phyloP scores from a whole-genome alignment of 2,888 invertebrate species.

The Orchestes rusci region DNA sequence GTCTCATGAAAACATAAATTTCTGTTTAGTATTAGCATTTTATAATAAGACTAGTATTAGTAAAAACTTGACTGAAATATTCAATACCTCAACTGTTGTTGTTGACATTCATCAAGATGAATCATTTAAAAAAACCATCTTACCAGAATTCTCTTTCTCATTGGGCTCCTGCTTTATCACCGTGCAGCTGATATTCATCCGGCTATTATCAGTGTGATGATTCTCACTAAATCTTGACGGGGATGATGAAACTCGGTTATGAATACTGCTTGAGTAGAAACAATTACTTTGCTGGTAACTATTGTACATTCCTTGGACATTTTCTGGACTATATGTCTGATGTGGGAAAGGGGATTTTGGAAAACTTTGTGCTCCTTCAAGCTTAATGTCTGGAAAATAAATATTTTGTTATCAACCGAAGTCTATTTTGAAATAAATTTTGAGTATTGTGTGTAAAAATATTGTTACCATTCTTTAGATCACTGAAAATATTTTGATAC shows the following conservation, averaged over 20 bases:
- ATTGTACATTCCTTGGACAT: slow-evolving; percentile 38
- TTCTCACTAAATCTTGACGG: slow-evolving; percentile 18
- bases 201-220: slow-evolving; percentile 1
- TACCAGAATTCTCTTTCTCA: slow-evolving; percentile 29
- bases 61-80: too few relatives aligned
- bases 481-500: too few relatives aligned
- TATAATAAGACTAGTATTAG: too few relatives aligned
- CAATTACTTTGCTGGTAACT: slow-evolving; percentile 38
- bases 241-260: slow-evolving; percentile 31
- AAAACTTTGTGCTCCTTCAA: slow-evolving; percentile 36
- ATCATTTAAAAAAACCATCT: slow-evolving; percentile 18
- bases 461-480: too few relatives aligned
- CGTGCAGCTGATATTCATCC: not conserved
- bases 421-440: too few relatives aligned
- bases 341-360: slow-evolving; percentile 33
- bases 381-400: slow-evolving; percentile 36
- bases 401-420: too few relatives aligned
- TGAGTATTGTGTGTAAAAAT: too few relatives aligned
- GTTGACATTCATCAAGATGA: too few relatives aligned
- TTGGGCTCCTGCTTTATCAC: slow-evolving; percentile 18
- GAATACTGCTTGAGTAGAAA: slow-evolving; percentile 37
- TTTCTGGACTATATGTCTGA: slow-evolving; percentile 28
- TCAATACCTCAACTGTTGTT: too few relatives aligned
- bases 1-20: too few relatives aligned
- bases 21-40: too few relatives aligned